Conservation (phyloP, 2,888 invertebrate species). For the Cenopis cana region DNA sequence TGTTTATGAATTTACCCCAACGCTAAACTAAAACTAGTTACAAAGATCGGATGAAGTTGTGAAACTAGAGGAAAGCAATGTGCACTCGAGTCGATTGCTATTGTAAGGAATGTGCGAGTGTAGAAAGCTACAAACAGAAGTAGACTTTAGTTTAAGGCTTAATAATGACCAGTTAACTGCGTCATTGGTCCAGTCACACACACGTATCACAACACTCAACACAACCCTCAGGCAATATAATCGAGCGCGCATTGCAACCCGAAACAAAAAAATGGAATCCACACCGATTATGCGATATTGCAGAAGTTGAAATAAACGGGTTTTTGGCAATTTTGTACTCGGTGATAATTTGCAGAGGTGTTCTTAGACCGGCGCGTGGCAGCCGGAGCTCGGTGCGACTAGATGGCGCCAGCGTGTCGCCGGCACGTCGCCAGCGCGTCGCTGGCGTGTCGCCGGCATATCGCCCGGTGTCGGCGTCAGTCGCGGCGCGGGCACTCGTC, state of each 20-base stretch:
- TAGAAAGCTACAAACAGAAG: not conserved
- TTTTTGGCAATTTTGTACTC: slow-evolving; percentile 85
- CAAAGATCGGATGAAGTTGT: slow-evolving; percentile 28
- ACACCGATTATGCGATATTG: slow-evolving; percentile 60
- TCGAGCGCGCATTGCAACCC: slow-evolving; percentile 26
- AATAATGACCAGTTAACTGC: not conserved
- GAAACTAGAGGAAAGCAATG: slow-evolving; percentile 3
- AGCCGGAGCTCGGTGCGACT: slow-evolving; percentile 44
- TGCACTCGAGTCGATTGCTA: slow-evolving; percentile 16
- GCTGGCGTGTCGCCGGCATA: slow-evolving; percentile 3
- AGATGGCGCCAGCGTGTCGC: slow-evolving; percentile 35
- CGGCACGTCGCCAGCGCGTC: slow-evolving; percentile 3
- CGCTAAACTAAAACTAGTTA: slow-evolving; percentile 34
- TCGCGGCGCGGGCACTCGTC: slow-evolving; percentile 51
- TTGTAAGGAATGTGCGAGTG: slow-evolving; percentile 4
- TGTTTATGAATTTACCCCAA: slow-evolving; percentile 34
- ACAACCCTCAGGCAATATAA: slow-evolving; percentile 2
- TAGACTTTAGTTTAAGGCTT: not conserved
- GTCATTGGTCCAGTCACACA: not conserved
- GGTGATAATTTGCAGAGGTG: slow-evolving; percentile 73
- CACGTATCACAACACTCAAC: too few relatives aligned
- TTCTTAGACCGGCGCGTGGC: slow-evolving; percentile 44
- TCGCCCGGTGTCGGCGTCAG: slow-evolving; percentile 15
- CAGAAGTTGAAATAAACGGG: slow-evolving; percentile 44
- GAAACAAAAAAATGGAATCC: slow-evolving; percentile 55